Base-by-base conservation (phyloP, 1,140 invertebrate species). In the Theocolax elegans region DNA sequence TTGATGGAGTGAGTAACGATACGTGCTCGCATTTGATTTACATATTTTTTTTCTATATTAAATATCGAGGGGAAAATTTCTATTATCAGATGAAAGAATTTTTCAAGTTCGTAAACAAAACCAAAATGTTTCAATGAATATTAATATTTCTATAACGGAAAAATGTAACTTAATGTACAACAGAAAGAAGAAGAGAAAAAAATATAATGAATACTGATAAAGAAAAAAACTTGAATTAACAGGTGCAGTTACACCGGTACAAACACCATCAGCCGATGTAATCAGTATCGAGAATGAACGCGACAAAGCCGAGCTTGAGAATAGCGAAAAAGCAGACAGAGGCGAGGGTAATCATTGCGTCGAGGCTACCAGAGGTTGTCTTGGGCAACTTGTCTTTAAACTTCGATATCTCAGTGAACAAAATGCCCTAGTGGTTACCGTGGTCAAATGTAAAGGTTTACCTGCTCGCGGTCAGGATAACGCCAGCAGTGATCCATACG, bases 351-450 rank as follows among this genome's bases (percentile, higher is more conserved):
- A 15, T 12, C 21, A 86, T 1, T 35, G 40, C 31, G 8, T 46
- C 10, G 87, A 87, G 21, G 83, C 85, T 3, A 40, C 17, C 8
- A 25, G 86, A 1, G 89, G 88, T 66, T 88, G 81, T 62, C 88
- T 97, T 49, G 96, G 96, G 1, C 92, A 94, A 62, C 85, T 98
- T 68, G 90, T 95, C 69, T 98, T 96, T 79, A 94, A 94, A 79
- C 79, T 96, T 42, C 91, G 93, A 86, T 97, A 97, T 83, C 91
- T 95, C 76, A 89, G 90, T 53, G 94, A 97, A 76, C 95, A 97
- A 78, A 95, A 92, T 75, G 94, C 95, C 1, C 86, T 99, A 58
- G 91, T 96, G 65, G 95, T 98, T 1, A 96, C 93, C 0, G 95
- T 99, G 56, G 91, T 96, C 6, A 93, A 92, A 58, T 97, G 95